These are phyloP conservation scores for Chrysochloris asiatica DNA, from an alignment of 2,113 vertebrate species.

Conservation along the genomic window DNA sequence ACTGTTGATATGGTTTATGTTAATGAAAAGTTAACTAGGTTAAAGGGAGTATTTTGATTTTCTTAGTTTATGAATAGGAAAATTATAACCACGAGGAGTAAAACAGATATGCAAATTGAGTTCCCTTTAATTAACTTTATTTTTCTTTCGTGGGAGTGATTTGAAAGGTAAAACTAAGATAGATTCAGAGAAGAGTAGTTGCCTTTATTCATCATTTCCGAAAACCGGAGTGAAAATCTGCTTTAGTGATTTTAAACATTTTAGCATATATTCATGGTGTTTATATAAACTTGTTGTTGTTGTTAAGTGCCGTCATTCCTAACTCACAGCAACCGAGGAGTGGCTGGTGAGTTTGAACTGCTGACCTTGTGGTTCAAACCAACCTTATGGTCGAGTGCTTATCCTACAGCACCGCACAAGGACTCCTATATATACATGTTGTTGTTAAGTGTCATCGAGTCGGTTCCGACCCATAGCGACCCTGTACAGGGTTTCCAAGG, in stretches of 20 bases:
- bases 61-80: constrained; percentile 34
- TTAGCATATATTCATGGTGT: background rate
- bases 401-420: too few species aligned
- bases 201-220: constrained; percentile 35
- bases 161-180: constrained; percentile 1
- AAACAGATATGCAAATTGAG: background rate
- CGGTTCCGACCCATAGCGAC: too few species aligned
- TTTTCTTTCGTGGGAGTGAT: constrained; percentile 51
- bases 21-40: constrained; percentile 38
- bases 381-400: too few species aligned
- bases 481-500: too few species aligned
- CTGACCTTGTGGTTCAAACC: too few species aligned
- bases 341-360: too few species aligned
- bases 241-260: constrained; percentile 35
- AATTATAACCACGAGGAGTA: background rate
- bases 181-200: background rate
- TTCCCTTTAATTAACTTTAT: constrained; percentile 30
- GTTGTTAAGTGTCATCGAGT: too few species aligned
- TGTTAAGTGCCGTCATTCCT: too few species aligned
- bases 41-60: constrained; percentile 41
- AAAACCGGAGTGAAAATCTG: background rate
- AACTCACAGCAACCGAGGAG: too few species aligned
- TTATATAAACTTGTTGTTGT: constrained; percentile 21
- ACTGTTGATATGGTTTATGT: background rate
- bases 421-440: too few species aligned